Conservation (phyloP, 2,113 vertebrate genomes). For the Lagopus muta region DNA sequence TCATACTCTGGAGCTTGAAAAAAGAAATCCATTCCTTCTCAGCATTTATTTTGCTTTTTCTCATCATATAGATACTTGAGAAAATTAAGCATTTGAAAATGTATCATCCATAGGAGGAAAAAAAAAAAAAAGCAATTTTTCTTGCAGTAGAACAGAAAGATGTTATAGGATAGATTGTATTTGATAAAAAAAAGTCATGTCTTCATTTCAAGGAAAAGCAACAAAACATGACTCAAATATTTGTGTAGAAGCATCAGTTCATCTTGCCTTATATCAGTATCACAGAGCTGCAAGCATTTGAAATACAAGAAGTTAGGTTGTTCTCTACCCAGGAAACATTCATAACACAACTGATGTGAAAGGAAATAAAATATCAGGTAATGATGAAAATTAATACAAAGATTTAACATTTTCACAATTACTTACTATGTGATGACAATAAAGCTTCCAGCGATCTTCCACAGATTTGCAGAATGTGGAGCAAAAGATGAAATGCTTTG, state of each 20-base stretch:
- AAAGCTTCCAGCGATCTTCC: neutral
- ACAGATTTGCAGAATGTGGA: neutral
- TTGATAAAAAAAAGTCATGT: neutral
- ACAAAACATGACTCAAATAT: neutral
- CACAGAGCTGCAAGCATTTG: neutral
- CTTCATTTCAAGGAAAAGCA: conserved; percentile 12
- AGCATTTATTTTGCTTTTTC: neutral
- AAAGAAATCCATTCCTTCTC: neutral
- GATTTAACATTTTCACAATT: neutral
- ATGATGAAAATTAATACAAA: neutral
- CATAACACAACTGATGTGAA: neutral
- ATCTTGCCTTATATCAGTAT: neutral
- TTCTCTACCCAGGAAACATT: neutral
- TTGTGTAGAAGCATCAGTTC: conserved; percentile 21
- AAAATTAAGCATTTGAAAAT: neutral
- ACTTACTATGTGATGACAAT: neutral
- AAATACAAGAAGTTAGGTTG: conserved; percentile 16
- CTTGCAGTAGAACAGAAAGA: neutral
- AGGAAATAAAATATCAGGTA: neutral
- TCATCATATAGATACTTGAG: neutral
- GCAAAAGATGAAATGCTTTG: neutral
- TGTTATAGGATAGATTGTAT: neutral
- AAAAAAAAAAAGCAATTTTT: neutral
- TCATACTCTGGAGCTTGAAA: neutral
- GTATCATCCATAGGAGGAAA: neutral